Evolutionary conservation across 2,888 invertebrate genomes (phyloP), one percentile per base, ranked within the genome.

Genomic region (Meloe dianella): DNA sequence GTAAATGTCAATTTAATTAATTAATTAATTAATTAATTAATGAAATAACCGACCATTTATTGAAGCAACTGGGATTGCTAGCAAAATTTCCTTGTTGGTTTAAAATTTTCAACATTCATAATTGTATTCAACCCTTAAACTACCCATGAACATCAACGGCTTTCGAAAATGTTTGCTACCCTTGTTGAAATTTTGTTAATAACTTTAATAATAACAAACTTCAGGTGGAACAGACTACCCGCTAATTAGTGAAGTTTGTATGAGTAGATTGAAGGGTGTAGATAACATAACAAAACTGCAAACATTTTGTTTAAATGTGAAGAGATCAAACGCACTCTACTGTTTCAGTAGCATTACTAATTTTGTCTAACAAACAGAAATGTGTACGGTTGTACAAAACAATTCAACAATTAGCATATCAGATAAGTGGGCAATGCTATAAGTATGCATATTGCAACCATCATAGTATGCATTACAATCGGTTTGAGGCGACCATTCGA

Each of bases 231-330:
- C 12, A 20, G 20, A 10, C 47, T 47, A 47, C 20, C 12, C 22
- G 20, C 51, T 24, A 51, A 51, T 51, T 51, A 51, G 51, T 51
- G 51, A 51, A 51, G 51, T 22, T 51, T 51, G 51, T 51, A 51
- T 3, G 5, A 24, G 51, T 20, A 12, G 12, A 51, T 24, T 20
- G 20, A 47, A 20, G 20, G 20, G 47, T 47, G 41, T 17, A 41
- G n/a, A 41, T 41, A 20, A 20, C 2, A 47, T 47, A 47, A 47
- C 47, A 20, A n/a, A 47, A 47, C n/a, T 47, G 9, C 12, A 51
- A 51, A 51, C 20, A 20, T 51, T 51, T 24, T 51, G 51, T 24
- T 10, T 51, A 20, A 2, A 47, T 47, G 20, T 20, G 47, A 20
- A 20, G 20, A 4, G 47, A 20, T 41, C 41, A 35, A 35, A 35